phyloP scores from a whole-genome alignment of 2,797 vertebrate species.

The Hybognathus amarus region DNA sequence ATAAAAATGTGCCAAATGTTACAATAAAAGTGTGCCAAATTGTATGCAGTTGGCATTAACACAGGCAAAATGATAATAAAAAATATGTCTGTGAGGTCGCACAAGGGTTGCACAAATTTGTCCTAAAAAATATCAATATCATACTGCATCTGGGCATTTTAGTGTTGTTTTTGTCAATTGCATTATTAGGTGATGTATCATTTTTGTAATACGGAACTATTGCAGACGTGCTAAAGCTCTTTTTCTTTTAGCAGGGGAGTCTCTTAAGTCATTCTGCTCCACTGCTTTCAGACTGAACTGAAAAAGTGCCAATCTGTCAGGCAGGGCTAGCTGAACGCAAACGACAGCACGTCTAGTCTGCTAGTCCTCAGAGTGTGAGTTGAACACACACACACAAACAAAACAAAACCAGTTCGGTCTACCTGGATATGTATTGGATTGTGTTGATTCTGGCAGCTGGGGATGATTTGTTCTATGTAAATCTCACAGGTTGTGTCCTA shows the following conservation, averaged over 20 bases:
- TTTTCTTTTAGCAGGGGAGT: background rate
- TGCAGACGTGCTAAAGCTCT: background rate
- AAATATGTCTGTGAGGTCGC: too few relatives aligned
- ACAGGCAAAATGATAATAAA: too few relatives aligned
- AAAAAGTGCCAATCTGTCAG: slow-evolving; percentile 9
- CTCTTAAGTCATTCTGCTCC: slow-evolving; percentile 8
- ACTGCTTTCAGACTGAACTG: background rate
- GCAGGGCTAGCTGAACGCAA: background rate
- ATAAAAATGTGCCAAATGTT: too few relatives aligned
- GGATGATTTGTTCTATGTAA: slow-evolving; percentile 40
- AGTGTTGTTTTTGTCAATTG: too few relatives aligned
- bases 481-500: slow-evolving; percentile 39
- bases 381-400: background rate
- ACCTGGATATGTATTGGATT: background rate
- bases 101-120: too few relatives aligned
- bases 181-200: too few relatives aligned
- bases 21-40: too few relatives aligned
- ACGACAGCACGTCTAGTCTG: background rate
- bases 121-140: too few relatives aligned
- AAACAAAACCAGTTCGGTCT: background rate
- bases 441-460: background rate
- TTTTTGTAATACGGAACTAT: too few relatives aligned
- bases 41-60: too few relatives aligned
- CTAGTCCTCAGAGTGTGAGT: background rate
- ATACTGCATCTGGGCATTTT: too few relatives aligned